Percentiles rank a stretch among this genome's conserved stretches.
Conservation (phyloP, 2,113 vertebrate genomes). For the Podarcis cretensis region DNA sequence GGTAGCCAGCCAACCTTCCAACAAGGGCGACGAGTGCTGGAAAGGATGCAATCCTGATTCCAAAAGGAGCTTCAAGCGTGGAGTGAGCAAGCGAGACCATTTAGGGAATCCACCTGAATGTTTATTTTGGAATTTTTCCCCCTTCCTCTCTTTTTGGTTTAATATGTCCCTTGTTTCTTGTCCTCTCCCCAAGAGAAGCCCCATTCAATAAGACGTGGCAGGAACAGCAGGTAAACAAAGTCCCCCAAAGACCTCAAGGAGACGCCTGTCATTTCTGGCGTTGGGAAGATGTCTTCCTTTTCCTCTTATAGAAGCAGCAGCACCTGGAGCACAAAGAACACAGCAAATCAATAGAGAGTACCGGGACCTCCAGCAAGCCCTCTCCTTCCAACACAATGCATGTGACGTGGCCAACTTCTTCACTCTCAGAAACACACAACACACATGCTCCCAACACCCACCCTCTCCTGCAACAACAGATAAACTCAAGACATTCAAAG, state of each 20-base stretch:
- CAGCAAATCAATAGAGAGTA: conserved; percentile 15
- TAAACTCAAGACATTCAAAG: background rate
- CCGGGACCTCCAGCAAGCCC: accelerated
- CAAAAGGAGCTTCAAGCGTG: conserved; percentile 73
- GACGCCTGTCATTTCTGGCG: conserved; percentile 94
- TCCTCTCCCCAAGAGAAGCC: conserved; percentile 75
- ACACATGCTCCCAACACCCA: accelerated
- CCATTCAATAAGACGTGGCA: conserved; percentile 79
- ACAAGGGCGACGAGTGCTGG: conserved; percentile 65
- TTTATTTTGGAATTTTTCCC: conserved; percentile 72
- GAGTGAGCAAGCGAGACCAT: conserved; percentile 62
- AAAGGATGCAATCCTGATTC: conserved; percentile 75
- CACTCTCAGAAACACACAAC: conserved; percentile 32
- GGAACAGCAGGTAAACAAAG: conserved; percentile 74
- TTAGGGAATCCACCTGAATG: conserved; percentile 69
- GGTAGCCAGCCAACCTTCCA: conserved; percentile 74
- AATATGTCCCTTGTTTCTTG: conserved; percentile 71
- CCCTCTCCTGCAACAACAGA: background rate
- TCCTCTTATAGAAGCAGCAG: conserved; percentile 99
- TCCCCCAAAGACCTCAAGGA: conserved; percentile 73
- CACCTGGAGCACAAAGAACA: conserved; percentile 86
- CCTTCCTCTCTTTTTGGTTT: conserved; percentile 76
- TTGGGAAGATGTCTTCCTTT: conserved; percentile 97
- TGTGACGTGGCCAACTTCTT: background rate
- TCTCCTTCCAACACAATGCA: background rate